Base-by-base conservation (phyloP, 2,888 invertebrate genomes). In the Oligia latruncula region DNA sequence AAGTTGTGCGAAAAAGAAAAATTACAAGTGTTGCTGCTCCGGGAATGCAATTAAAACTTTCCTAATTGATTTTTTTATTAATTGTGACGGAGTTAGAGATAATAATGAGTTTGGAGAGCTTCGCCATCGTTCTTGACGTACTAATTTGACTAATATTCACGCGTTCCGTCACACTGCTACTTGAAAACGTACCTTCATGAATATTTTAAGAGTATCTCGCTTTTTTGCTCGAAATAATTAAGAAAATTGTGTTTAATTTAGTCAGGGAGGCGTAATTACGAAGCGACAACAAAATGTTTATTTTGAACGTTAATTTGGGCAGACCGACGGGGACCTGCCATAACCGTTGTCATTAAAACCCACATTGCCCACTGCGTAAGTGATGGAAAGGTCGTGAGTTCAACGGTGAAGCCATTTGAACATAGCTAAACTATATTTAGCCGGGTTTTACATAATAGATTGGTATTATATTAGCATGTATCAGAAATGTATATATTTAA, bases 21-120 rank as follows among this genome's bases (percentile, higher is more conserved):
- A 82, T 74, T 71, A 71, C 71, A 72, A 87, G 78, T 75, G 75
- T 79, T 40, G 75, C 80, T 79, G 77, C 88, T 81, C 71, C 71
- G 79, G 70, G 73, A 82, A 83, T 88, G 86, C 87, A 88, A 89
- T 92, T 91, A 90, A 91, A 92, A 92, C 88, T 92, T 91, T 87
- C 66, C 77, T 90, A 88, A 92, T 92, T 89, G 88, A 87, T 90
- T 90, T 90, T 58, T 89, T 89, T 89, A 89, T 90, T 89, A 90
- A 90, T 90, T 87, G 86, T 82, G 66, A 84, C 84, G 73, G 67
- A 78, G 82, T 77, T 87, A 80, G 74, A 71, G 77, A 82, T 85
- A 81, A 84, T 87, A 84, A 84, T 87, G 87, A 87, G 84, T 85
- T 87, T 86, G 78, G 74, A 73, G 79, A 84, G 84, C 81, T 70